These are phyloP conservation scores for Grallaria varia DNA, from an alignment of 2,113 vertebrate genomes.

Conservation along the genomic window DNA sequence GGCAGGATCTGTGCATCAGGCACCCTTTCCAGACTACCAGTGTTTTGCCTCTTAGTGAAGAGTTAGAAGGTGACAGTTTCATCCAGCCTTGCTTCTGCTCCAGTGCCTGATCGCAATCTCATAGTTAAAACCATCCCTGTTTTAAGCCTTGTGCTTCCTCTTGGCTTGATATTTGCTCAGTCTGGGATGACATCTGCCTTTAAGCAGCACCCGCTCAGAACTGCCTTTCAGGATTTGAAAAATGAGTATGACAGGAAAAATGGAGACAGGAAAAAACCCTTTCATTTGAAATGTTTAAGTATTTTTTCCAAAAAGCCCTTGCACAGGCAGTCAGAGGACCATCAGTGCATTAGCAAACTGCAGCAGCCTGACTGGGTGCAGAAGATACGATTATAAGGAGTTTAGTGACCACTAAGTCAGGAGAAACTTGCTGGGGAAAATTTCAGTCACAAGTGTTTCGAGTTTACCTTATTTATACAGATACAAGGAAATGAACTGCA, in stretches of 20 bases:
- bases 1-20: background rate
- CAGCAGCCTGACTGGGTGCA: background rate
- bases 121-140: background rate
- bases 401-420: background rate
- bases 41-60: background rate
- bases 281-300: background rate
- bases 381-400: background rate
- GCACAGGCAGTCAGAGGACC: background rate
- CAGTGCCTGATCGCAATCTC: background rate
- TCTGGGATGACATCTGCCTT: slow-evolving; percentile 55
- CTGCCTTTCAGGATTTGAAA: slow-evolving; percentile 31
- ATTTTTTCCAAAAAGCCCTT: background rate
- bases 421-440: background rate
- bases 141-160: background rate
- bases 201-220: background rate
- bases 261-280: background rate
- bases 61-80: background rate
- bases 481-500: background rate
- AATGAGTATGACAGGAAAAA: background rate
- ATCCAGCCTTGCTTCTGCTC: background rate
- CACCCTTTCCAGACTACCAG: background rate
- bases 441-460: background rate
- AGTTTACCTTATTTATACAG: background rate
- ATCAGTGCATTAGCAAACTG: background rate
- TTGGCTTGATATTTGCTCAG: slow-evolving; percentile 27